These are phyloP conservation scores for Microctenopoma steveboyesi DNA, from an alignment of 2,797 vertebrate genomes.

Conservation along the genomic window DNA sequence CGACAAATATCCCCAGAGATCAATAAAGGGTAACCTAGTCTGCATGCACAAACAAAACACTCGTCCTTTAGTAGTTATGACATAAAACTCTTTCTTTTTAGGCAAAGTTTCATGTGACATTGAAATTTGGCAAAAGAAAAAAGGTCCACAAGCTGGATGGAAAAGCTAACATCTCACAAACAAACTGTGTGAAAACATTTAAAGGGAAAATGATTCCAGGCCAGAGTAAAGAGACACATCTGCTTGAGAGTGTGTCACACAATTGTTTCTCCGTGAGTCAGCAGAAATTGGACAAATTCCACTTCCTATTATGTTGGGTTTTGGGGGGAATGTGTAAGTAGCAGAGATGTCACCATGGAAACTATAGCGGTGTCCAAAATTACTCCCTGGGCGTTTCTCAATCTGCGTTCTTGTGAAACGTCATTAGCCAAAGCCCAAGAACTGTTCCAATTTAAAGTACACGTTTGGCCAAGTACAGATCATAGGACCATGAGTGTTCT, in stretches of 20 bases:
- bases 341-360: slow-evolving; percentile 67
- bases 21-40: slow-evolving; percentile 1
- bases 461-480: too few species aligned
- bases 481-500: too few species aligned
- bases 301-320: slow-evolving; percentile 55
- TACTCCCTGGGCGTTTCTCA: too few species aligned
- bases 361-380: slow-evolving; percentile 26
- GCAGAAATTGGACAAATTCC: slow-evolving; percentile 64
- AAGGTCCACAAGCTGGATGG: not conserved
- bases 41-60: slow-evolving; percentile 4
- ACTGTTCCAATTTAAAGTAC: too few species aligned
- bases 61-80: not conserved
- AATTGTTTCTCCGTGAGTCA: slow-evolving; percentile 61
- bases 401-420: too few species aligned
- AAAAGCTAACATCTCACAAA: slow-evolving; percentile 8
- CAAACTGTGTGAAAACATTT: slow-evolving; percentile 23
- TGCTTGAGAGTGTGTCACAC: slow-evolving; percentile 43
- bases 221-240: slow-evolving; percentile 51
- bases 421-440: too few species aligned
- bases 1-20: slow-evolving; percentile 25
- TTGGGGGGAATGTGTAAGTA: slow-evolving; percentile 36
- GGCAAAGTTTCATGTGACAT: not conserved
- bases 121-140: slow-evolving; percentile 1
- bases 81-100: slow-evolving; percentile 1
- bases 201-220: slow-evolving; percentile 40